Evolutionary conservation across 2,113 vertebrate species (phyloP).

Genomic region (Manacus vitellinus): DNA sequence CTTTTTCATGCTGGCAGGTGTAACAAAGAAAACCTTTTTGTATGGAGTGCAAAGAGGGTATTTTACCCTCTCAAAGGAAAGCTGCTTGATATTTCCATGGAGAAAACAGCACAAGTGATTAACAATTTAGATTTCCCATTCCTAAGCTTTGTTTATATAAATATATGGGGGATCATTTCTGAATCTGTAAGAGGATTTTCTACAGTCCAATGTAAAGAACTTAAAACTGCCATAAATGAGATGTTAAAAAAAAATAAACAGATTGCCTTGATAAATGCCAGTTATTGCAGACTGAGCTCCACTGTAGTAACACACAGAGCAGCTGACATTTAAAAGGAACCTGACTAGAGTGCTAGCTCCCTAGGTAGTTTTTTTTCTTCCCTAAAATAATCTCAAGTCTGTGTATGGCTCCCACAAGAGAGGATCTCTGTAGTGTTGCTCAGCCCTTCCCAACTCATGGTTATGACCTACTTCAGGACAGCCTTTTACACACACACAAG

Average conservation of each 20-base stretch:
- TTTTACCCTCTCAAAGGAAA: conserved; percentile 61
- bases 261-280: conserved; percentile 55
- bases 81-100: conserved; percentile 65
- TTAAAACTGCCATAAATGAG: conserved; percentile 62
- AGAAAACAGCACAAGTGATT: conserved; percentile 65
- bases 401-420: background rate
- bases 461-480: conserved; percentile 37
- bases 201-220: conserved; percentile 58
- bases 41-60: conserved; percentile 58
- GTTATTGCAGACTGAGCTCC: conserved; percentile 1
- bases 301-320: background rate
- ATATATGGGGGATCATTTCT: conserved; percentile 68
- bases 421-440: background rate
- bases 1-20: conserved; percentile 72
- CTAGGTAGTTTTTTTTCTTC: conserved; percentile 1
- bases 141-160: conserved; percentile 68
- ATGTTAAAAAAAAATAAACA: conserved; percentile 58
- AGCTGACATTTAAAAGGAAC: conserved; percentile 32
- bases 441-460: background rate
- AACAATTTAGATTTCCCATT: conserved; percentile 68
- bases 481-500: background rate
- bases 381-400: conserved; percentile 18
- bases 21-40: conserved; percentile 73
- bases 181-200: conserved; percentile 71
- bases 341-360: background rate